Evolutionary conservation across 2,113 vertebrate species (phyloP), one percentile per base, ranked within the genome.

Genomic region (Lampris incognitus): DNA sequence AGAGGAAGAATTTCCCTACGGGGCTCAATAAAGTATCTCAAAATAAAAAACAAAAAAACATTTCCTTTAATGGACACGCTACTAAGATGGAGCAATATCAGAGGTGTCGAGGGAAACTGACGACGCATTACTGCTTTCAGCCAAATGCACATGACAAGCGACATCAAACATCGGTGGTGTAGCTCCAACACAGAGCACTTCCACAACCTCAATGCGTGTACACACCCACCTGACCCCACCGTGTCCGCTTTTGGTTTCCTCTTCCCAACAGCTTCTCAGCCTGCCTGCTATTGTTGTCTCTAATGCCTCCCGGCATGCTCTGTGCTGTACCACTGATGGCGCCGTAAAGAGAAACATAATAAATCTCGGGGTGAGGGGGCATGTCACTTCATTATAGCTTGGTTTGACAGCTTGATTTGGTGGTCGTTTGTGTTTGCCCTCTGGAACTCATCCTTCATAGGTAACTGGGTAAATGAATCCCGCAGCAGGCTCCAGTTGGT

Each of bases 261-360:
- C 11, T 36, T 71, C 61, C 48, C 38, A 3, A 70, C 56, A 71
- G 69, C 46, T 60, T 56, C 61, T 77, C 57, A 9, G 6, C 66
- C 24, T 41, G 9, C 24, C 62, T 61, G 49, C 64, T 78, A 44
- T 74, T 65, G 59, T 74, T 38, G n/a, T 38, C 37, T 44, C 59
- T 46, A 72, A 73, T 74, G 57, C 24, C 24, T 71, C 63, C 11
- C 63, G 50, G 51, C 63, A 38, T 65, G 58, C 61, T 66, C 57
- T 58, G n/a, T 13, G 56, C 24, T 24, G 24, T 24, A 24, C 24
- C 44, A 24, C 38, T 74, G 46, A 74, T 42, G 66, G 72, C 68
- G 57, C 39, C n/a, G 40, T 85, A 58, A 50, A 48, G 41, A 48
- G 60, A 68, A 40, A 54, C 36, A 57, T 55, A 51, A 74, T 76